Evolutionary conservation across 2,888 invertebrate genomes (phyloP).

Genomic region (Ormyrus thymus): DNA sequence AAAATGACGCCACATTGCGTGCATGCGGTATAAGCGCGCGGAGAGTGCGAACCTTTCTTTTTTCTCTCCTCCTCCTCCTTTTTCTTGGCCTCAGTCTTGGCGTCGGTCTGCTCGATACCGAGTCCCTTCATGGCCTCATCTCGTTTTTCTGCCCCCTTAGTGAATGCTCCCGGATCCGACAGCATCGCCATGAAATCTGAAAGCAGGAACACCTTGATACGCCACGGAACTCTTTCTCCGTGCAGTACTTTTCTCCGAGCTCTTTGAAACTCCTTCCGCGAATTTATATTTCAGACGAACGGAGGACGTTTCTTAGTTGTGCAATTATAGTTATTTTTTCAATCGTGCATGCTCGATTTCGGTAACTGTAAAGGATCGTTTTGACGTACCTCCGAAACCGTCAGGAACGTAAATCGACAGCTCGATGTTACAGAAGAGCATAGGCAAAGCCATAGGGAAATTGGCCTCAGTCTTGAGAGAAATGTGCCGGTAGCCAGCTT

Average conservation of each 20-base stretch:
- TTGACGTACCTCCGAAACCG: slow-evolving; percentile 79
- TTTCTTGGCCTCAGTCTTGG: slow-evolving; percentile 71
- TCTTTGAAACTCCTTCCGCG: slow-evolving; percentile 22
- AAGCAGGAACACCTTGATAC: slow-evolving; percentile 50
- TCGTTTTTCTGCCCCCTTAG: slow-evolving; percentile 80
- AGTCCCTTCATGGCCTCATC: slow-evolving; percentile 82
- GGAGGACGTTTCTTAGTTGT: no score
- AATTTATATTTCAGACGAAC: neutral
- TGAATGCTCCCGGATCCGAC: slow-evolving; percentile 92
- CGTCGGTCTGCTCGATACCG: slow-evolving; percentile 79
- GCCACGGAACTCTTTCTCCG: neutral
- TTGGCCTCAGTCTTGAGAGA: slow-evolving; percentile 83
- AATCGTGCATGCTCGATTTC: no score
- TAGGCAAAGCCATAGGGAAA: slow-evolving; percentile 82
- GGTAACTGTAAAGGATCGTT: no score
- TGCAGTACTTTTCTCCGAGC: neutral
- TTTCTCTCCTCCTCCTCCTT: slow-evolving; percentile 72
- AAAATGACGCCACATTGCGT: neutral
- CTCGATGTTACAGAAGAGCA: slow-evolving; percentile 82
- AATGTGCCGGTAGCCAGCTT: slow-evolving; percentile 83
- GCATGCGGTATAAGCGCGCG: neutral
- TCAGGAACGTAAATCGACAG: slow-evolving; percentile 85
- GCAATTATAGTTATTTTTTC: no score
- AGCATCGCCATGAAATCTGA: slow-evolving; percentile 97
- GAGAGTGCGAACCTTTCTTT: slow-evolving; percentile 63